Conservation (phyloP, 2,888 invertebrate species). For the Eupithecia abbreviata region DNA sequence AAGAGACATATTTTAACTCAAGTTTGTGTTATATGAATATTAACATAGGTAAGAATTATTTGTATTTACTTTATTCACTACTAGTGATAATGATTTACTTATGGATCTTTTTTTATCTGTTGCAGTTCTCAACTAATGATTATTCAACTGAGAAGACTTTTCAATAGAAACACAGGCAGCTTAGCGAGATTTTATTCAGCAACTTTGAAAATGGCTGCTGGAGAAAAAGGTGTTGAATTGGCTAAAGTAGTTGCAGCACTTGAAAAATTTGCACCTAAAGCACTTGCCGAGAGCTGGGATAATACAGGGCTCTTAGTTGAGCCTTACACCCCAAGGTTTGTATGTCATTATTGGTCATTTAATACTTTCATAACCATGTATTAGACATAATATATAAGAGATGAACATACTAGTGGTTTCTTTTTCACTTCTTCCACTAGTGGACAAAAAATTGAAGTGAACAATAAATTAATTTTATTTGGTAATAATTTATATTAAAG, state of each 20-base stretch:
- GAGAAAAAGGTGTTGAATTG: slow-evolving; percentile 73
- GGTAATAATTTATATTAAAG: too few species aligned
- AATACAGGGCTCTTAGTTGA: slow-evolving; percentile 96
- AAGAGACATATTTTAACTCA: neutral
- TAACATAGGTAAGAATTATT: slow-evolving; percentile 21
- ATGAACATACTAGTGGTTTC: too few species aligned
- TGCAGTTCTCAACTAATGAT: slow-evolving; percentile 69
- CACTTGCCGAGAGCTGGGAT: slow-evolving; percentile 94
- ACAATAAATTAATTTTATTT: too few species aligned
- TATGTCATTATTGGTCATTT: neutral
- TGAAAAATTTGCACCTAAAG: slow-evolving; percentile 87
- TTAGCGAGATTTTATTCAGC: slow-evolving; percentile 53
- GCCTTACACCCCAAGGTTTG: slow-evolving; percentile 85
- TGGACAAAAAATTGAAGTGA: too few species aligned
- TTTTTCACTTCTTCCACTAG: too few species aligned
- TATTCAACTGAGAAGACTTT: slow-evolving; percentile 58
- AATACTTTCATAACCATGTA: too few species aligned
- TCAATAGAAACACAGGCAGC: slow-evolving; percentile 50
- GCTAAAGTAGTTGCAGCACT: slow-evolving; percentile 83
- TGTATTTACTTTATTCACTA: neutral
- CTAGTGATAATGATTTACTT: neutral
- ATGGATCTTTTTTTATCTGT: slow-evolving; percentile 31
- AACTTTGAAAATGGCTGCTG: slow-evolving; percentile 61
- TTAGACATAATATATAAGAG: too few species aligned
- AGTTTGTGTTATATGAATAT: neutral